phyloP scores from a whole-genome alignment of 2,797 vertebrate species.

The Chanos chanos region DNA sequence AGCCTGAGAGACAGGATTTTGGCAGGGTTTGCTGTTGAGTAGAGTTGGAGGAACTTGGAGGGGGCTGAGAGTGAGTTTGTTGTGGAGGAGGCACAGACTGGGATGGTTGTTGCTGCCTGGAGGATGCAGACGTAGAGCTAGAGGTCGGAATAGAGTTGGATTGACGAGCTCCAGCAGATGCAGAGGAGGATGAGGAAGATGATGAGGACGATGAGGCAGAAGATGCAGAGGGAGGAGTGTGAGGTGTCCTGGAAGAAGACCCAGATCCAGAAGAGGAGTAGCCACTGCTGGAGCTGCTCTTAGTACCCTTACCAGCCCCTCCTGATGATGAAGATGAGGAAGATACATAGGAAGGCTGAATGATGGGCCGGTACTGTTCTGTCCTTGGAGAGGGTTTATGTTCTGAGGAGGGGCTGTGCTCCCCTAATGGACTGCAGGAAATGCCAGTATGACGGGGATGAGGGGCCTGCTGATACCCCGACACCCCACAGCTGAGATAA shows the following conservation, averaged over 20 bases:
- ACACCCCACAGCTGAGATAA: conserved; percentile 88
- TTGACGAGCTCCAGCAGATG: conserved; percentile 69
- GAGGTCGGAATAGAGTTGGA: conserved; percentile 60
- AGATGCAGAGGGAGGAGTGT: conserved; percentile 77
- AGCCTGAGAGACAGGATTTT: conserved; percentile 75
- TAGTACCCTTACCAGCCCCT: conserved; percentile 70
- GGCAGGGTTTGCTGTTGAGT: conserved; percentile 68
- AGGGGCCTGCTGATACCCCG: conserved; percentile 82
- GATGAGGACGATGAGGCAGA: conserved; percentile 79
- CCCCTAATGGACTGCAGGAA: conserved; percentile 86
- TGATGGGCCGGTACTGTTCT: conserved; percentile 86
- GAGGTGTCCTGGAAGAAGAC: conserved; percentile 77
- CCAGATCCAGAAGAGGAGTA: conserved; percentile 82
- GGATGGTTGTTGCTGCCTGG: conserved; percentile 74
- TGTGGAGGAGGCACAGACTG: conserved; percentile 78
- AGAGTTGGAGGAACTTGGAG: conserved; percentile 64
- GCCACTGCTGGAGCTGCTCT: conserved; percentile 78
- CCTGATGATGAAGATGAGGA: conserved; percentile 70
- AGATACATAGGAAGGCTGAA: conserved; percentile 79
- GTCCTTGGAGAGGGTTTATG: conserved; percentile 67
- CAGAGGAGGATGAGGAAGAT: conserved; percentile 78
- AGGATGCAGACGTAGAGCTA: conserved; percentile 73
- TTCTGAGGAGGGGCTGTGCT: conserved; percentile 82
- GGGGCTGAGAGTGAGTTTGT: conserved; percentile 68
- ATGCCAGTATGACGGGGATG: conserved; percentile 82